These are phyloP conservation scores for Philereme vetulata DNA, from an alignment of 2,888 invertebrate species.

Conservation along the genomic window DNA sequence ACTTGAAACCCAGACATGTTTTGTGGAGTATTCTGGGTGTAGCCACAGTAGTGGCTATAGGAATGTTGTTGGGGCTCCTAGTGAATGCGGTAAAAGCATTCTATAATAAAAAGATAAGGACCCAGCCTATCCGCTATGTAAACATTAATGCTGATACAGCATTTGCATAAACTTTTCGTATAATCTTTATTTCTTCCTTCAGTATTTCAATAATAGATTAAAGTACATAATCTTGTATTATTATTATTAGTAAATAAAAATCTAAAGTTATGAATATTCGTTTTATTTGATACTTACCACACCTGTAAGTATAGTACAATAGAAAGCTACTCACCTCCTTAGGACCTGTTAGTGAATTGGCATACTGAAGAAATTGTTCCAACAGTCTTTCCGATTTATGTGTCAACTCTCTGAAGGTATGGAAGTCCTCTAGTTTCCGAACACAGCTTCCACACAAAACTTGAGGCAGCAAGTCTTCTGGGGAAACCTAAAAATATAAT, in stretches of 20 bases:
- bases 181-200: constrained; percentile 29
- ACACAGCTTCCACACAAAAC: constrained; percentile 91
- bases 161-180: constrained; percentile 53
- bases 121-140: constrained; percentile 69
- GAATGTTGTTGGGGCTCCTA: constrained; percentile 69
- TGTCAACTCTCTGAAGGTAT: constrained; percentile 90
- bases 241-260: constrained; percentile 46
- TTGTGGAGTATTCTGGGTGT: constrained; percentile 76
- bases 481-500: constrained; percentile 86
- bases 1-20: constrained; percentile 71
- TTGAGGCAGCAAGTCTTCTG: constrained; percentile 89
- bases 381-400: constrained; percentile 89
- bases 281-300: not conserved
- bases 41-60: constrained; percentile 62
- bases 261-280: not conserved
- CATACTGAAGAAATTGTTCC: constrained; percentile 89
- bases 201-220: constrained; percentile 32
- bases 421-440: constrained; percentile 89
- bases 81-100: constrained; percentile 64
- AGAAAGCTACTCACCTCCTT: constrained; percentile 82
- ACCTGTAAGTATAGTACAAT: constrained; percentile 22
- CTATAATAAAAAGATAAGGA: constrained; percentile 64
- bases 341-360: constrained; percentile 86
- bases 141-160: constrained; percentile 66
- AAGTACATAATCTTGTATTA: constrained; percentile 34